These are phyloP conservation scores for Cerastis rubricosa DNA, from an alignment of 2,888 invertebrate genomes.

Conservation along the genomic window DNA sequence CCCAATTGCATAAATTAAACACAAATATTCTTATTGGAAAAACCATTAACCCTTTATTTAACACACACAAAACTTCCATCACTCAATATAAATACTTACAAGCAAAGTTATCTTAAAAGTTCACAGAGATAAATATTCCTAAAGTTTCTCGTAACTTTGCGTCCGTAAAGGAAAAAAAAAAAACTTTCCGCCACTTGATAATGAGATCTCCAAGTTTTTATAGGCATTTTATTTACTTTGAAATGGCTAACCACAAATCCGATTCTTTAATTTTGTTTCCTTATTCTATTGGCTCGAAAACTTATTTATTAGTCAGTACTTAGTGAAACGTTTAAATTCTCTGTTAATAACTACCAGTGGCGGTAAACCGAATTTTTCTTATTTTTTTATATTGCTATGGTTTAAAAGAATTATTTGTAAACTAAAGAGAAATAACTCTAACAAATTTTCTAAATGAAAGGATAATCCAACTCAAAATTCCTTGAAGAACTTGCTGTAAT, in stretches of 20 bases:
- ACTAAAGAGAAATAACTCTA: neutral
- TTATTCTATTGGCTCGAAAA: conserved; percentile 50
- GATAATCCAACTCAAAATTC: neutral
- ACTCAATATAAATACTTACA: conserved; percentile 56
- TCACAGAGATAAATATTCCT: conserved; percentile 66
- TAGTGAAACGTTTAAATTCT: conserved; percentile 16
- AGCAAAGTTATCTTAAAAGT: conserved; percentile 61
- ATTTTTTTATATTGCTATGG: too few relatives aligned
- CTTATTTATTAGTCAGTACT: conserved; percentile 45
- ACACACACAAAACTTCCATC: conserved; percentile 6
- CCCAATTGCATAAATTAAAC: neutral
- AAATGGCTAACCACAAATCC: conserved; percentile 69
- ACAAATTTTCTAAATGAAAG: too few relatives aligned
- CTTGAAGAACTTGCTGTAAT: neutral
- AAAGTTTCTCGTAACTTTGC: conserved; percentile 61
- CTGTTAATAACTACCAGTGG: conserved; percentile 3
- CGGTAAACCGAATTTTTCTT: too few relatives aligned
- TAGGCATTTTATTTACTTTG: conserved; percentile 70
- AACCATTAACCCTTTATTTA: conserved; percentile 1
- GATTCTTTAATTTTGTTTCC: conserved; percentile 60
- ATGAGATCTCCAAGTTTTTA: conserved; percentile 72
- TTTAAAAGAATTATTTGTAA: neutral
- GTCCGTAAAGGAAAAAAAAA: conserved; percentile 66
- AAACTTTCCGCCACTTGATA: conserved; percentile 67
- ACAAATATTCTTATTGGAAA: neutral